A percentile compares a stretch with the other conserved stretches of the same genome.
These are phyloP conservation scores for Sycophila sp. DNA, from an alignment of 1,140 invertebrate genomes.

Conservation along the genomic window DNA sequence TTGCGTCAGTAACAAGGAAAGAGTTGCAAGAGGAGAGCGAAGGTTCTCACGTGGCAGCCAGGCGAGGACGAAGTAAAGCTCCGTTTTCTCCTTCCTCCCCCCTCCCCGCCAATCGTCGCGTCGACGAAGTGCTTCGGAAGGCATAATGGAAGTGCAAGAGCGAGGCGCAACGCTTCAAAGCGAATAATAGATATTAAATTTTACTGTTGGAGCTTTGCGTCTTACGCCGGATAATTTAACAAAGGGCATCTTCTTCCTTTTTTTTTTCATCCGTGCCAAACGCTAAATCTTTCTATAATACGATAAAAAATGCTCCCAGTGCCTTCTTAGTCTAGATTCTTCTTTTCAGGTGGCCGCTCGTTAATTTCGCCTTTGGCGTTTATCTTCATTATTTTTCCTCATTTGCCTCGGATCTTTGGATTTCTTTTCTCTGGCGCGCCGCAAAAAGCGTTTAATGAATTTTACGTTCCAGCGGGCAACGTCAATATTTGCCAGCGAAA, in stretches of 20 bases:
- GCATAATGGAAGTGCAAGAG: not conserved
- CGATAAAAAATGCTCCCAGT: not conserved
- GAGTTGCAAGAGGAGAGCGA: not conserved
- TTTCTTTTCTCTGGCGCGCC: not conserved
- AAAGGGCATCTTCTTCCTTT: not conserved
- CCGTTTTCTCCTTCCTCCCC: not conserved
- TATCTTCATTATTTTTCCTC: not conserved
- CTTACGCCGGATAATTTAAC: not conserved
- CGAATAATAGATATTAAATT: slow-evolving; percentile 20
- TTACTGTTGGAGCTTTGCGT: not conserved
- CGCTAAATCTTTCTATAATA: not conserved
- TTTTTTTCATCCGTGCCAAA: not conserved
- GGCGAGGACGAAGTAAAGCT: not conserved
- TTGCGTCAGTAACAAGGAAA: not conserved
- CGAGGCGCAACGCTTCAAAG: not conserved
- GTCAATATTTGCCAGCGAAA: no score
- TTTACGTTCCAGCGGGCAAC: no score
- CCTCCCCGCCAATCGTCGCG: not conserved
- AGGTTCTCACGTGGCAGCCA: not conserved
- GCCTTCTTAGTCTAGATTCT: no score
- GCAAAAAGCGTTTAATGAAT: not conserved
- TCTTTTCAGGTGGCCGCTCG: not conserved
- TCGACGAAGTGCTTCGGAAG: not conserved
- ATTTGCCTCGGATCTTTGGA: not conserved
- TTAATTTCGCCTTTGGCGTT: not conserved